Percentiles rank a stretch among this genome's conserved stretches.
Evolutionary conservation across 2,888 invertebrate genomes (phyloP).

Genomic region (Tanypteryx hageni): DNA sequence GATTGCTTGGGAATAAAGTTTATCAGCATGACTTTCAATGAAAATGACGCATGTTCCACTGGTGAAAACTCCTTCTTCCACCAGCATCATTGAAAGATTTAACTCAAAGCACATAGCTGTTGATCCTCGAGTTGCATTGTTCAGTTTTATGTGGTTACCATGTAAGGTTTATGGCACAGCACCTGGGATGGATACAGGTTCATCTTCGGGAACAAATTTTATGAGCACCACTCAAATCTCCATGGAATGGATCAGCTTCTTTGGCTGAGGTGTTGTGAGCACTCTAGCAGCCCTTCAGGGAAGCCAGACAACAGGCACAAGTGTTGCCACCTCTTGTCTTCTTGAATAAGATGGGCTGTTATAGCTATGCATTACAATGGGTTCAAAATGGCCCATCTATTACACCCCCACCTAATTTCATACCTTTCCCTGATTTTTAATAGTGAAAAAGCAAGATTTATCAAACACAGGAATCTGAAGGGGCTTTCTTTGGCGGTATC

Average conservation of each 20-base stretch:
- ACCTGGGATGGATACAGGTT: slow-evolving; percentile 36
- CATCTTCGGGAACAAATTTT: slow-evolving; percentile 35
- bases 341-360: background rate
- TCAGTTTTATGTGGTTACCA: slow-evolving; percentile 6
- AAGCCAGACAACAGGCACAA: slow-evolving; percentile 34
- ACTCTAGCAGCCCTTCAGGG: slow-evolving; percentile 6
- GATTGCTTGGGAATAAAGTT: background rate
- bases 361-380: background rate
- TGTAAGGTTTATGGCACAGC: slow-evolving; percentile 44
- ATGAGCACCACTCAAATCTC: slow-evolving; percentile 41
- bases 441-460: slow-evolving; percentile 1
- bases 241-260: slow-evolving; percentile 59
- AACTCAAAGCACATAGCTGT: background rate
- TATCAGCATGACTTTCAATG: background rate
- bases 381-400: slow-evolving; percentile 27
- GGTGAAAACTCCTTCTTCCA: background rate
- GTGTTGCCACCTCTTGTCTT: background rate
- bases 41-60: slow-evolving; percentile 36
- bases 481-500: slow-evolving; percentile 46
- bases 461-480: slow-evolving; percentile 55
- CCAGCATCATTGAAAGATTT: slow-evolving; percentile 8
- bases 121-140: slow-evolving; percentile 2
- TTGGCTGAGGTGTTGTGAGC: slow-evolving; percentile 52
- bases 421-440: slow-evolving; percentile 18
- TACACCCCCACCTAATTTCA: slow-evolving; percentile 2